These are phyloP conservation scores for Dascillus cervinus DNA, from an alignment of 2,888 invertebrate species.

Conservation along the genomic window DNA sequence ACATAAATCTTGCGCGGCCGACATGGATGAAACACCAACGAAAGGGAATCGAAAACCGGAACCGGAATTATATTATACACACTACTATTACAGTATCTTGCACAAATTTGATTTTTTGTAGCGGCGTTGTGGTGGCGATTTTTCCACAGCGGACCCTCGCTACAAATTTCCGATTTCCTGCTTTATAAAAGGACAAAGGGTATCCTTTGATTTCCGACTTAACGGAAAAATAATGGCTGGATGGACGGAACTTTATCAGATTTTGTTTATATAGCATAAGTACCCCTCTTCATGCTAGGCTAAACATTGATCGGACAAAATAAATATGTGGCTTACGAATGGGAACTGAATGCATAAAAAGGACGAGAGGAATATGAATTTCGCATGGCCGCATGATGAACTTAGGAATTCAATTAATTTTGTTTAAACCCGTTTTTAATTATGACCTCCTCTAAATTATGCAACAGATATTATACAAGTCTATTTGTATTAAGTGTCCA, in stretches of 20 bases:
- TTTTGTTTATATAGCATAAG: constrained; percentile 16
- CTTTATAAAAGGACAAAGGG: constrained; percentile 14
- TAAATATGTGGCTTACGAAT: no score
- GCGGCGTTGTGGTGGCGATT: constrained; percentile 11
- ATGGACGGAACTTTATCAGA: constrained; percentile 13
- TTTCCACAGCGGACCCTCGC: constrained; percentile 9
- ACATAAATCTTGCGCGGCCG: no score
- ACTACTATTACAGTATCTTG: constrained; percentile 11
- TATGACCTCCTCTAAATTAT: no score
- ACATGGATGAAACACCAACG: no score
- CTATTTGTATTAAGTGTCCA: no score
- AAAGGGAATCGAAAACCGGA: constrained; percentile 7
- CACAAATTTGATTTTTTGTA: constrained; percentile 11
- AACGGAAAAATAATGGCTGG: constrained; percentile 16
- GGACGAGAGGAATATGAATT: no score
- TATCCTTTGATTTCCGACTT: constrained; percentile 16
- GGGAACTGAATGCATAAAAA: no score
- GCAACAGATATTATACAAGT: no score
- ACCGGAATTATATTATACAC: constrained; percentile 12
- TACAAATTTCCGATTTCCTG: constrained; percentile 18
- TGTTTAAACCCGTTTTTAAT: no score
- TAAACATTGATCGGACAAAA: constrained; percentile 13
- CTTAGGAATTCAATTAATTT: no score
- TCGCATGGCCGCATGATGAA: no score
- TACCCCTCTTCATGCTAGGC: constrained; percentile 11